Evolutionary conservation across 2,113 vertebrate genomes (phyloP), one percentile per base, ranked within the genome.

Genomic region (Periophthalmodon schlosseri): DNA sequence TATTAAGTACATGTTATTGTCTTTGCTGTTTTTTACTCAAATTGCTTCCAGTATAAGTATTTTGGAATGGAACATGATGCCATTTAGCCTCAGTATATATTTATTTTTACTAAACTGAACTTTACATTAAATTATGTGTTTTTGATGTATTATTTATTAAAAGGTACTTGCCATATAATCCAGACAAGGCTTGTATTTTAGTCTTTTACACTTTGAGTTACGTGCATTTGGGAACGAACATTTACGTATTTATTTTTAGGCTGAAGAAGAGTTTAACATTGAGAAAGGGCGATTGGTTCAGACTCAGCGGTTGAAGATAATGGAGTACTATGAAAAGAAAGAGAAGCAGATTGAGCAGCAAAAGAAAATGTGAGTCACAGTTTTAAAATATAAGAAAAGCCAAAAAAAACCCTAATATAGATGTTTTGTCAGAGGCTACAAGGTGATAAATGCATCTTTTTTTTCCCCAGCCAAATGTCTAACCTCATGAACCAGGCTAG

Each of bases 301-400:
- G 82, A 99, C 98, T 5, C 98, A 99, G 87, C 95, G 98, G 81
- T 91, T 99, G 91, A 99, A 99, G 93, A 99, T 99, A 56, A 99
- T 99, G 98, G 98, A 99, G 77, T 98, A 99, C 81, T 99, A 99
- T 39, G 98, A 99, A 91, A 99, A 99, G 93, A 99, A 99, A 76
- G 98, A 99, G 85, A 99, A 99, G 82, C 98, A 99, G 89, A 99
- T 99, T 47, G 98, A 99, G 80, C 98, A 99, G 83, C 98, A 99
- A 79, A 99, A 99, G 92, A 99, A 99, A 93, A 99, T 99, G 98
- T 99, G 89, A 86, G 90, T 87, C 68, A 73, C 28, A 56, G 67
- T 36, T 33, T 0, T 70, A 4, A 20, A 39, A 56, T 61, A 56
- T 24, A 73, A 36, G 74, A 44, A 73, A 47, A 0, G 18, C 47